These are phyloP conservation scores for Tetrapedia diversipes DNA, from an alignment of 2,888 invertebrate genomes.

Conservation along the genomic window DNA sequence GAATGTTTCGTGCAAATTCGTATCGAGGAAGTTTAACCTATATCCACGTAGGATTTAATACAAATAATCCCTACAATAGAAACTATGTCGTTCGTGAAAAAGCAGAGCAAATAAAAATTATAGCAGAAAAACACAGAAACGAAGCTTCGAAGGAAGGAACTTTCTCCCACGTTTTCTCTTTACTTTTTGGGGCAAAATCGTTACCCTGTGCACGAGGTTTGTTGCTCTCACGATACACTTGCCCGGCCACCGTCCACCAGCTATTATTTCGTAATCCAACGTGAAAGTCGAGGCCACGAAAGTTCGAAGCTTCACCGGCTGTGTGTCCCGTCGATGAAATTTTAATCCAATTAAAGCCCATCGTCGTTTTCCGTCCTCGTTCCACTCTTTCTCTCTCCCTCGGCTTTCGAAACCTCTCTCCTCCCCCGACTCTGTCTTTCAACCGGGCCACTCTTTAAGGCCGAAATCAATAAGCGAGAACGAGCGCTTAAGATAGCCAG, in stretches of 20 bases:
- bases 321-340: slow-evolving; percentile 58
- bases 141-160: too few relatives aligned
- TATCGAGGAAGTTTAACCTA: too few relatives aligned
- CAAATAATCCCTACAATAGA: too few relatives aligned
- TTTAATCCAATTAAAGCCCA: slow-evolving; percentile 66
- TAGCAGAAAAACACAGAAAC: too few relatives aligned
- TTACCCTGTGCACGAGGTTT: neutral
- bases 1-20: too few relatives aligned
- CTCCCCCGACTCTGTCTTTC: neutral
- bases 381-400: neutral
- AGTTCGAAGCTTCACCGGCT: slow-evolving; percentile 36
- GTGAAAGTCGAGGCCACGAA: slow-evolving; percentile 43
- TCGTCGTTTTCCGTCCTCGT: slow-evolving; percentile 43
- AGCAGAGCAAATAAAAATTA: too few relatives aligned
- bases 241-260: neutral
- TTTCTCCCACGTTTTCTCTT: too few relatives aligned
- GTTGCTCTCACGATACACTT: slow-evolving; percentile 14
- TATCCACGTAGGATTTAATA: too few relatives aligned
- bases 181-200: too few relatives aligned
- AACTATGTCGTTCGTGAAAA: too few relatives aligned
- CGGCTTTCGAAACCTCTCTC: neutral
- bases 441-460: slow-evolving; percentile 25
- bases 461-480: slow-evolving; percentile 64
- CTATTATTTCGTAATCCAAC: slow-evolving; percentile 52
- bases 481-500: slow-evolving; percentile 41